Evolutionary conservation across 1,140 invertebrate genomes (phyloP), one percentile per base, ranked within the genome.

Genomic region (Stratiolaelaps scimitus): DNA sequence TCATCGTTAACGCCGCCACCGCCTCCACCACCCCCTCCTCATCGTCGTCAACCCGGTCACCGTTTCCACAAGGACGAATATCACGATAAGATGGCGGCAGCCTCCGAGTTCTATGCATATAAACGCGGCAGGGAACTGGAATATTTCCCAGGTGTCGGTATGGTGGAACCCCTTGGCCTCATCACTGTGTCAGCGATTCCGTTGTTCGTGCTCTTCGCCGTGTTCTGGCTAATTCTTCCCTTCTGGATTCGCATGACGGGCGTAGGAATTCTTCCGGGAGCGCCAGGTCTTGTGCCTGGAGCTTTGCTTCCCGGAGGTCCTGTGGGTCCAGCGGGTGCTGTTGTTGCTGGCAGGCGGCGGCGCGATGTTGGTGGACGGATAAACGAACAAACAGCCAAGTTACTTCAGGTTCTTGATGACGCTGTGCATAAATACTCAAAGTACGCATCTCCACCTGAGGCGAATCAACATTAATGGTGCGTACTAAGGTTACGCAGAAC

Each of bases 81-180:
- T 26, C 53, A 60, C 53, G 53, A 60, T 10, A 60, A 60, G 20
- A 60, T 60, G 53, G 23, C 53, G 15, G 53, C 53, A 60, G 53
- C 53, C 23, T 60, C 53, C 26, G 53, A 60, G 26, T 60, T 60
- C 53, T 60, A 60, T 23, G 53, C 53, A 17, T 26, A 60, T 23
- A 60, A 60, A 60, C 53, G 53, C 2, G 53, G 53, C 17, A 26
- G 23, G 17, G 53, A 60, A 4, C 10, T 60, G 53, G 53, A 60
- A 60, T 60, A 60, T 34, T 60, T 60, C 20, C 53, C 53, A 17
- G 53, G 53, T 17, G 53, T 60, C 53, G 53, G 53, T 15, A 60
- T 60, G 53, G 53, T 60, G 15, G 53, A 60, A 23, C 53, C 53
- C 15, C 34, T 60, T 26, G 53, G 53, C 4, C 53, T 60, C 15